Conservation (phyloP, 1,140 invertebrate species). For the Helicoverpa armigera region DNA sequence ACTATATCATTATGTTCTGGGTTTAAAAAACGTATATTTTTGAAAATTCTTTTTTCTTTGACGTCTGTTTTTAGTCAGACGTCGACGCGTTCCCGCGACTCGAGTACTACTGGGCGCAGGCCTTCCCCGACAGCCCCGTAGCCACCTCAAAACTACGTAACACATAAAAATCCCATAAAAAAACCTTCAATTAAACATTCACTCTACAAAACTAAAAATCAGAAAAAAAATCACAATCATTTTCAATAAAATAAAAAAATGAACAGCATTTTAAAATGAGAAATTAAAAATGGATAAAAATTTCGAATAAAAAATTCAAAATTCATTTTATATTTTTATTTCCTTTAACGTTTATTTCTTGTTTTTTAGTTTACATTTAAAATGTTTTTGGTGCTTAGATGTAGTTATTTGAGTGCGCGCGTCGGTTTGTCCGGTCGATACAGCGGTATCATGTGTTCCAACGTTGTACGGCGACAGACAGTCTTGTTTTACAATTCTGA, state of each 20-base stretch:
- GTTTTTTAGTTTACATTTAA: slow-evolving; percentile 38
- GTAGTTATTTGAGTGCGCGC: slow-evolving; percentile 77
- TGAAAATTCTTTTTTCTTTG: slow-evolving; percentile 61
- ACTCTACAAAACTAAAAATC: background rate
- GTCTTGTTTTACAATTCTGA: slow-evolving; percentile 79
- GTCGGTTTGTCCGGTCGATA: slow-evolving; percentile 79
- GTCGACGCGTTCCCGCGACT: slow-evolving; percentile 73
- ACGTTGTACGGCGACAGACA: slow-evolving; percentile 78
- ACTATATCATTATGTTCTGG: slow-evolving; percentile 71
- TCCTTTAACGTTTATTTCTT: slow-evolving; percentile 30
- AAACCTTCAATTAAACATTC: slow-evolving; percentile 5
- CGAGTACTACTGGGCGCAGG: slow-evolving; percentile 77
- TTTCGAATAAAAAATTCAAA: background rate
- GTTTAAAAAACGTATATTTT: slow-evolving; percentile 62
- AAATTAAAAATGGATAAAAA: background rate
- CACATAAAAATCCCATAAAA: slow-evolving; percentile 40
- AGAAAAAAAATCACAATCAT: background rate
- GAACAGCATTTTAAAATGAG: no score
- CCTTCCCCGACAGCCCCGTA: slow-evolving; percentile 62
- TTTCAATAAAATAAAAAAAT: background rate
- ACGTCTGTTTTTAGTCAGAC: slow-evolving; percentile 65
- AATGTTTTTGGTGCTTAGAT: slow-evolving; percentile 52
- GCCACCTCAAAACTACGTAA: slow-evolving; percentile 66
- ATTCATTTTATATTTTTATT: slow-evolving; percentile 39
- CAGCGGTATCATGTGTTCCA: slow-evolving; percentile 74